Evolutionary conservation across 2,888 invertebrate species (phyloP), one percentile per base, ranked within the genome.

Genomic region (Ypsolopha scabrella): DNA sequence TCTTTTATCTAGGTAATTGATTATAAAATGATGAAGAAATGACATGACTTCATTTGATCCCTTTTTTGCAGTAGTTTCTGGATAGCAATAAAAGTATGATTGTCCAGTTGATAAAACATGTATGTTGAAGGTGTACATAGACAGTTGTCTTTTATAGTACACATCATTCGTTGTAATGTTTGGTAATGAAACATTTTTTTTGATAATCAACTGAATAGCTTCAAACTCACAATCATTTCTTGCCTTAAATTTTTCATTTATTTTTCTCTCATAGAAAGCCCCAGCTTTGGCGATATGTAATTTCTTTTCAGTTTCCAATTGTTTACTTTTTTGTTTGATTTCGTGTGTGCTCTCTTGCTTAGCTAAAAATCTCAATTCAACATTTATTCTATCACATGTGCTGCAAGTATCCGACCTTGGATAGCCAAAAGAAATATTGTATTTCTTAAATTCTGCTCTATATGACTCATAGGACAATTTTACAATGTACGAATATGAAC

Each of bases 11-110:
- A 48, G 7, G 11, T 48, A 38, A 14, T 48, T 37, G 1, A n/a
- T 38, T 13, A 48, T 13, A 38, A 13, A 48, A 14, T 48, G 13
- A 48, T 37, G n/a, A n/a, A 48, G 39, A 48, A 48, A 48, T 38
- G 37, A 39, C 9, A 48, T 37, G 9, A 48, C 49, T 38, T 48
- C 49, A 48, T 38, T 14, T 39, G 49, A 48, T 7, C 49, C 49
- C 13, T 48, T 48, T 8, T 14, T 10, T 10, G 8, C 49, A 38
- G 11, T 37, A 14, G 38, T 48, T 38, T 48, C 49, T n/a, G 49
- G 39, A 48, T 48, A 38, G 10, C 2, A 8, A 38, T 24, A 48
- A 38, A 48, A 48, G 10, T 38, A 48, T n/a, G 49, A 38, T 7
- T 13, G 8, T 38, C 8, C 38, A 11, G 13, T 38, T n/a, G 7